Conservation (phyloP, 1,140 invertebrate genomes). For the Leptinotarsa undecemlineata region DNA sequence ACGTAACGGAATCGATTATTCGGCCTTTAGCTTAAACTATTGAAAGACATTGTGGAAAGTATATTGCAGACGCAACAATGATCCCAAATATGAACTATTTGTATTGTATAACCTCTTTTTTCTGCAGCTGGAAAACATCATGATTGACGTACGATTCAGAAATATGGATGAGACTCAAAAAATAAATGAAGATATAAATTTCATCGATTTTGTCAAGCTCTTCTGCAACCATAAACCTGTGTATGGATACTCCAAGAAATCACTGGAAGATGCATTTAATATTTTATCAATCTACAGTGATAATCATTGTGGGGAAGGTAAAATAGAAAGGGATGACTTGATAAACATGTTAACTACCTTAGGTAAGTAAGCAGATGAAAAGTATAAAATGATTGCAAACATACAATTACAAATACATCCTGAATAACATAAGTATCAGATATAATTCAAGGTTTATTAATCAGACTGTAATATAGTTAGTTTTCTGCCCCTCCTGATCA, state of each 20-base stretch:
- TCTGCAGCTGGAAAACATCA: constrained; percentile 67
- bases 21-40: too few species aligned
- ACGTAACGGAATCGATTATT: too few species aligned
- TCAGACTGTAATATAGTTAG: too few species aligned
- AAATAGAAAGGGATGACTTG: constrained; percentile 40
- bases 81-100: not conserved
- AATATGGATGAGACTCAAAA: constrained; percentile 60
- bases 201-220: constrained; percentile 72
- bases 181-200: constrained; percentile 63
- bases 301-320: constrained; percentile 22
- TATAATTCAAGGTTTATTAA: too few species aligned
- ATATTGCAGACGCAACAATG: not conserved
- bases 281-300: constrained; percentile 28
- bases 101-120: constrained; percentile 15
- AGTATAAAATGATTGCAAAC: too few species aligned
- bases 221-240: constrained; percentile 74
- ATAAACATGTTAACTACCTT: constrained; percentile 36
- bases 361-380: constrained; percentile 22
- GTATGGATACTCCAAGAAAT: constrained; percentile 54
- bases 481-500: too few species aligned
- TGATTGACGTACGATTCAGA: constrained; percentile 68
- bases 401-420: too few species aligned
- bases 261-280: constrained; percentile 47
- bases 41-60: too few species aligned
- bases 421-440: too few species aligned